Evolutionary conservation across 2,113 vertebrate genomes (phyloP).

Genomic region (Caranx melampygus): DNA sequence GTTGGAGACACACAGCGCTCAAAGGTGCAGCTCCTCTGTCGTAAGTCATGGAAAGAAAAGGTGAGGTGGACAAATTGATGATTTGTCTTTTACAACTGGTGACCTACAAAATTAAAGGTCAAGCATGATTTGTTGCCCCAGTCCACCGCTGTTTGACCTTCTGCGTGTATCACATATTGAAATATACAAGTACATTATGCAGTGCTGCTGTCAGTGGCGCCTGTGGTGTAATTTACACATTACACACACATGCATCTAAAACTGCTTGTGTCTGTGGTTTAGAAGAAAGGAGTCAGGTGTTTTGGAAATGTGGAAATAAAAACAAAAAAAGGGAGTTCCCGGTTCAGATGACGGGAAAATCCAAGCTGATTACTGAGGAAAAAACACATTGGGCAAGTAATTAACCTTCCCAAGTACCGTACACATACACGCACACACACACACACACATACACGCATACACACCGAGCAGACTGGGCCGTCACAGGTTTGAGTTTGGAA

Average conservation of each 20-base stretch:
- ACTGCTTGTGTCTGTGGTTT: neutral
- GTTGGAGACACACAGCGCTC: too few relatives aligned
- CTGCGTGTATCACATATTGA: too few relatives aligned
- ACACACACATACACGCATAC: neutral
- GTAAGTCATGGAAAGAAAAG: too few relatives aligned
- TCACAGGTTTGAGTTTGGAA: slow-evolving; percentile 1
- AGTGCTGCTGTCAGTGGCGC: too few relatives aligned
- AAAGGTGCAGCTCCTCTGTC: too few relatives aligned
- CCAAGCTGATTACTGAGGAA: neutral
- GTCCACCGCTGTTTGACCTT: too few relatives aligned
- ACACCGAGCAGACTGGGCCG: neutral
- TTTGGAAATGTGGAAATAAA: slow-evolving; percentile 6
- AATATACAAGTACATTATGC: too few relatives aligned
- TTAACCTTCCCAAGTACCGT: neutral
- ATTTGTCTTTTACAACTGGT: too few relatives aligned
- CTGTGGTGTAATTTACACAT: neutral
- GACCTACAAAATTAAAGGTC: too few relatives aligned
- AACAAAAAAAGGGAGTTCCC: slow-evolving; percentile 17
- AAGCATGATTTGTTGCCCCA: too few relatives aligned
- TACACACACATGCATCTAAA: too few relatives aligned
- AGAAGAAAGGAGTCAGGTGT: neutral
- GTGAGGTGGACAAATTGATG: too few relatives aligned
- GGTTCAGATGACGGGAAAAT: neutral
- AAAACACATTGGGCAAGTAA: neutral
- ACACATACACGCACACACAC: neutral